phyloP scores from a whole-genome alignment of 2,113 vertebrate genomes.

The Hyperopisus bebe region DNA sequence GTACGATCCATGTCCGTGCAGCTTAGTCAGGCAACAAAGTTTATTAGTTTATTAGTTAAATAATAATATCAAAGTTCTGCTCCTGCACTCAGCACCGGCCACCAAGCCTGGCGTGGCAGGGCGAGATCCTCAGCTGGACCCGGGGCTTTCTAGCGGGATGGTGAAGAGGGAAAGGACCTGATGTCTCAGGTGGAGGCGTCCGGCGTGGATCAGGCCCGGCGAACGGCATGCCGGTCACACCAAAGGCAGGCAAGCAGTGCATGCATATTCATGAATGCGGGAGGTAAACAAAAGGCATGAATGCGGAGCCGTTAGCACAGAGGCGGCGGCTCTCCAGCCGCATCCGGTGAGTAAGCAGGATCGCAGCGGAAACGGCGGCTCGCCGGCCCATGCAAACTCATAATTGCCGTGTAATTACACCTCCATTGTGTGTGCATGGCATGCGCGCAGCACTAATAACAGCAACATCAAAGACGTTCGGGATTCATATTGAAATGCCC shows the following conservation, averaged over 20 bases:
- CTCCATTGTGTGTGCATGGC: constrained; percentile 26
- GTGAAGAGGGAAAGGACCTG: background rate
- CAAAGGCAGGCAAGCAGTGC: background rate
- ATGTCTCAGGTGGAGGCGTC: background rate
- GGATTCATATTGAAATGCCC: constrained; percentile 33
- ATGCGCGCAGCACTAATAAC: constrained; percentile 14
- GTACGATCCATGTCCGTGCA: background rate
- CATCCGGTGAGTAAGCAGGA: constrained; percentile 22
- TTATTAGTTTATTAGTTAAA: background rate
- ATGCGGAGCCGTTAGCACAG: background rate
- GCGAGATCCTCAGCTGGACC: background rate
- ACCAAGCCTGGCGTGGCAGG: background rate
- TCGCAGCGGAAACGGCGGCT: background rate
- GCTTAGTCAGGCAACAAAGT: background rate
- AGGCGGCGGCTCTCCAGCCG: background rate
- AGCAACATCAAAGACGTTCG: constrained; percentile 21
- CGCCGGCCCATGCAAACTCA: constrained; percentile 25
- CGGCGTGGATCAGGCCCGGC: background rate
- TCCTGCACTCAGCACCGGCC: background rate
- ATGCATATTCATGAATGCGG: background rate
- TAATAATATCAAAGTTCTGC: background rate
- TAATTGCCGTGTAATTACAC: constrained; percentile 39
- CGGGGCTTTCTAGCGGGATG: background rate
- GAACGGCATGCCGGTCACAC: background rate
- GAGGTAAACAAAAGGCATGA: background rate